Evolutionary conservation across 2,113 vertebrate genomes (phyloP).

Genomic region (Crocuta crocuta): DNA sequence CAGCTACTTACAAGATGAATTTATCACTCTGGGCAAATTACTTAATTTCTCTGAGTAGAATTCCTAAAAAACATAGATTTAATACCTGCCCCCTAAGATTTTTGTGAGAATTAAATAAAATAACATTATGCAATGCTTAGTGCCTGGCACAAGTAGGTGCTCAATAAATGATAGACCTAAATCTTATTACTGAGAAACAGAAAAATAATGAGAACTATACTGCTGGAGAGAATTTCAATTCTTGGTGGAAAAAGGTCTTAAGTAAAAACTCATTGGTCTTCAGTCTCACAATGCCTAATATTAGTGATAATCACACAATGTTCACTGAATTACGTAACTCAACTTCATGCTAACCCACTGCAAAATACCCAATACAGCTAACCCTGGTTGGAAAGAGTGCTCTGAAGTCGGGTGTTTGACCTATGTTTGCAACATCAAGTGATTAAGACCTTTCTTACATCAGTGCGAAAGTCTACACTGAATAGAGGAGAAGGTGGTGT

Average conservation of each 20-base stretch:
- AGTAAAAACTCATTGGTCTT: not conserved
- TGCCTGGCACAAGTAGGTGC: constrained; percentile 41
- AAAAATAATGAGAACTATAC: constrained; percentile 46
- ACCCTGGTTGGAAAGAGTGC: not conserved
- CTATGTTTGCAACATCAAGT: not conserved
- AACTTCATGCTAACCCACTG: not conserved
- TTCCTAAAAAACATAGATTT: constrained; percentile 19
- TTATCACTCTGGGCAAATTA: constrained; percentile 46
- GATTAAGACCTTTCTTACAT: constrained; percentile 88
- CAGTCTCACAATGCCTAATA: not conserved
- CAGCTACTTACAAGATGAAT: not conserved
- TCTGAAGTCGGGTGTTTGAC: not conserved
- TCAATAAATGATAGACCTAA: constrained; percentile 58
- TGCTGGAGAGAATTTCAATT: constrained; percentile 41
- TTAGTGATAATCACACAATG: not conserved
- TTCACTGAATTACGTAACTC: not conserved
- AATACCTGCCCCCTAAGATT: constrained; percentile 50
- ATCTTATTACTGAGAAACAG: constrained; percentile 11
- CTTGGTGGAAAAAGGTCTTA: not conserved
- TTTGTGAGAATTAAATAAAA: constrained; percentile 74
- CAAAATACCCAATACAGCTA: constrained; percentile 42
- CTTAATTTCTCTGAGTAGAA: constrained; percentile 52
- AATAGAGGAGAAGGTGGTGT: constrained; percentile 96
- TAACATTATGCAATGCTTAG: constrained; percentile 24
- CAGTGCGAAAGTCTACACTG: constrained; percentile 93